These are phyloP conservation scores for Agrilus planipennis DNA, from an alignment of 1,140 invertebrate species.

Conservation along the genomic window DNA sequence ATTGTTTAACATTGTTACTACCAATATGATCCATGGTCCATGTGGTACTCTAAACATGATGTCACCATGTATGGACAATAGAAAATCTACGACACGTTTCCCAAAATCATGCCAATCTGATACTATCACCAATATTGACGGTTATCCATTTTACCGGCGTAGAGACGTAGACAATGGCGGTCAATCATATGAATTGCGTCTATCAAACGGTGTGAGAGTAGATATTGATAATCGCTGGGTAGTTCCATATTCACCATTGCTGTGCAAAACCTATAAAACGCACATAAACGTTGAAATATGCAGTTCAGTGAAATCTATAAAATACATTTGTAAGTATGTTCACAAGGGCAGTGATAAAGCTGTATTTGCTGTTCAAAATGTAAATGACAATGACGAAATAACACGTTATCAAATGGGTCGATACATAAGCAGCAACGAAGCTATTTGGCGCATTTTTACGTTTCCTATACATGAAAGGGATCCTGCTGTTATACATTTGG, in stretches of 20 bases:
- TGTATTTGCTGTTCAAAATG: constrained; percentile 21
- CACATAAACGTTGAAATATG: constrained; percentile 32
- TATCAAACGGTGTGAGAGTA: constrained; percentile 12
- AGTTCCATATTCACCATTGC: constrained; percentile 31
- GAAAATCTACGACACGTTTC: constrained; percentile 5
- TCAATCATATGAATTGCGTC: constrained; percentile 8
- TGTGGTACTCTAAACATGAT: constrained; percentile 26
- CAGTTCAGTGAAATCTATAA: constrained; percentile 38
- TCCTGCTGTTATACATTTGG: constrained; percentile 28
- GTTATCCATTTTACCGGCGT: constrained; percentile 8
- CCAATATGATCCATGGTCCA: constrained; percentile 33
- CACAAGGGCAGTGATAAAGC: constrained; percentile 26
- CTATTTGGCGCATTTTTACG: constrained; percentile 31
- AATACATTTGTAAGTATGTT: constrained; percentile 29
- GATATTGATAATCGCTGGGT: constrained; percentile 25
- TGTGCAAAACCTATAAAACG: constrained; percentile 27
- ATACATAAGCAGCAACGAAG: constrained; percentile 28
- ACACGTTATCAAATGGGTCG: constrained; percentile 22
- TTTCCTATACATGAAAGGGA: constrained; percentile 30
- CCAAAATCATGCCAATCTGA: constrained; percentile 2
- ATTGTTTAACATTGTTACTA: constrained; percentile 28
- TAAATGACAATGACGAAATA: constrained; percentile 31
- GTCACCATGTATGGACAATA: constrained; percentile 32
- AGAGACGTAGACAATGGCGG: constrained; percentile 6
- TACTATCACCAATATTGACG: constrained; percentile 3